These are phyloP conservation scores for Gastrophryne carolinensis DNA, from an alignment of 2,797 vertebrate species.

Conservation along the genomic window DNA sequence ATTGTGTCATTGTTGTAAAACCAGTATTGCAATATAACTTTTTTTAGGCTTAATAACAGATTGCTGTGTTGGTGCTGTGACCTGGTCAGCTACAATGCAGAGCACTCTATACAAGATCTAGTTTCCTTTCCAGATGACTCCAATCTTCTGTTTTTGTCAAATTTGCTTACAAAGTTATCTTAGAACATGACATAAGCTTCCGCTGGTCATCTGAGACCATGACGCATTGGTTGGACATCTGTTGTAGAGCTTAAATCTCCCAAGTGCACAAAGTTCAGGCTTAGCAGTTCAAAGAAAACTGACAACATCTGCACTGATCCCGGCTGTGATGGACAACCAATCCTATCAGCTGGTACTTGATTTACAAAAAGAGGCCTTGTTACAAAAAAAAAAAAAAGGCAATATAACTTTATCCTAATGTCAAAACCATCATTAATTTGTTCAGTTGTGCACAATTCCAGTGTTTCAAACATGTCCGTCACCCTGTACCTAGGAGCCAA, in stretches of 20 bases:
- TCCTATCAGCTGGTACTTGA: too few species aligned
- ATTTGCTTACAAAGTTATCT: neutral
- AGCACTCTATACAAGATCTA: neutral
- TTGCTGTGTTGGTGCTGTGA: neutral
- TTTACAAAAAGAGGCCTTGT: too few species aligned
- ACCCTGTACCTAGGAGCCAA: too few species aligned
- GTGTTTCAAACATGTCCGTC: too few species aligned
- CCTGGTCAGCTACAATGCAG: neutral
- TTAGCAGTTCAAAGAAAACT: conserved; percentile 3
- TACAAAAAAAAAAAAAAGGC: too few species aligned
- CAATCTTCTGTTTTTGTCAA: neutral
- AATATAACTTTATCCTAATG: too few species aligned
- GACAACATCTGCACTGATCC: conserved; percentile 16
- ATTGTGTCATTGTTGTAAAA: too few species aligned
- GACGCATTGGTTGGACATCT: conserved; percentile 14
- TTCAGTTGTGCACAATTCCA: too few species aligned
- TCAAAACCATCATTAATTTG: too few species aligned
- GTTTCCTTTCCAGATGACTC: neutral
- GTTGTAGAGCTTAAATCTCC: conserved; percentile 2
- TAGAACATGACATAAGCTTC: conserved; percentile 2
- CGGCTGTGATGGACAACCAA: neutral
- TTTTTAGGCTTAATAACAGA: too few species aligned
- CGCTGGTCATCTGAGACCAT: conserved; percentile 3
- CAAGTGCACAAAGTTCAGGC: conserved; percentile 6
- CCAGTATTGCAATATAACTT: too few species aligned